Evolutionary conservation across 2,113 vertebrate species (phyloP).

Genomic region (Rhombomys opimus): DNA sequence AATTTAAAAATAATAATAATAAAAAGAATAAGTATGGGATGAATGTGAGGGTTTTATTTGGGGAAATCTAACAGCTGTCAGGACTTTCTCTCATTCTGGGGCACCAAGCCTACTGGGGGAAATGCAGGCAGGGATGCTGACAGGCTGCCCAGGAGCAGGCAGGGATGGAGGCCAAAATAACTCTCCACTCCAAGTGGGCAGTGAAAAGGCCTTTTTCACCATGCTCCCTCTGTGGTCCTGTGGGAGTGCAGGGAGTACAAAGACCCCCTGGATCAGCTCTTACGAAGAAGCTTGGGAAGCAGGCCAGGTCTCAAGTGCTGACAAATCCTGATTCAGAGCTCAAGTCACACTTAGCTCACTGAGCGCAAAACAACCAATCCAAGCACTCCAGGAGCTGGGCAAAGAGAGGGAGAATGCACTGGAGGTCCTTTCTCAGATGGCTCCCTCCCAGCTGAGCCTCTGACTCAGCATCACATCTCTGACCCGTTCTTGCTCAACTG

Average conservation of each 20-base stretch:
- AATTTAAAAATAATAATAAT: too few species aligned
- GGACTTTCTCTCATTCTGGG: constrained; percentile 26
- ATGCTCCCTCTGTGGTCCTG: not conserved
- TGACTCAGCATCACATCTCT: constrained; percentile 84
- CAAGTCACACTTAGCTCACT: constrained; percentile 85
- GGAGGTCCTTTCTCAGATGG: constrained; percentile 81
- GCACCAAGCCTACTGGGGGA: not conserved
- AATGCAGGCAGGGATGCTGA: constrained; percentile 50
- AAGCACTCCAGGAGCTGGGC: constrained; percentile 64
- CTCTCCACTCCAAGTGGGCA: constrained; percentile 69
- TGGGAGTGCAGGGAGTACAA: constrained; percentile 64
- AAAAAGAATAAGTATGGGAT: not conserved
- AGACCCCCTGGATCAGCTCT: constrained; percentile 82
- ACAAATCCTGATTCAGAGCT: constrained; percentile 88
- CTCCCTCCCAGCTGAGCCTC: constrained; percentile 78
- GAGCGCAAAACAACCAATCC: constrained; percentile 81
- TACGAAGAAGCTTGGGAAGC: constrained; percentile 79
- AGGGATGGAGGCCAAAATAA: constrained; percentile 71
- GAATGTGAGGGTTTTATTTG: not conserved
- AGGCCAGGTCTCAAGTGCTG: constrained; percentile 84
- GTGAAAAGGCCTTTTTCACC: constrained; percentile 78
- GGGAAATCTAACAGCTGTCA: not conserved
- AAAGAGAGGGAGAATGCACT: constrained; percentile 27
- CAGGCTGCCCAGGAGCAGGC: constrained; percentile 61
- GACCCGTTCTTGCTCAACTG: constrained; percentile 73